A percentile compares a stretch with the other conserved stretches of the same genome.
These are phyloP conservation scores for Isichthys henryi DNA, from an alignment of 2,113 vertebrate species.

Conservation along the genomic window DNA sequence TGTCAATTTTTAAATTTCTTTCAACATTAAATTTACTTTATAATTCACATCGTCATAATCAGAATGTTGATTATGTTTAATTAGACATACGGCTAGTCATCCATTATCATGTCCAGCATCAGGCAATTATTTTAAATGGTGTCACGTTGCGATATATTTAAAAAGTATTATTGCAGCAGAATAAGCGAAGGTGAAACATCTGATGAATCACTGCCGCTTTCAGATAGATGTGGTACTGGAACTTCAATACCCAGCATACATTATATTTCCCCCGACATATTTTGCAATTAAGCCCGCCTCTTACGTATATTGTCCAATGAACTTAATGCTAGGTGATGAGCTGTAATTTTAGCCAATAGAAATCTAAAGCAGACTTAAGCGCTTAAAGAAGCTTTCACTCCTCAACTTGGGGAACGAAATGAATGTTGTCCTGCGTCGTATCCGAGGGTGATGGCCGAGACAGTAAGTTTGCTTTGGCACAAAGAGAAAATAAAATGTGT, in stretches of 20 bases:
- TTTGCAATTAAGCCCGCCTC: neutral
- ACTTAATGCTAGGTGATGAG: neutral
- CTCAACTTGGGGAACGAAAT: neutral
- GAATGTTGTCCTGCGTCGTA: neutral
- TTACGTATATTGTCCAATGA: neutral
- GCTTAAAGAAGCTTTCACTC: neutral
- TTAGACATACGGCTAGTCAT: neutral
- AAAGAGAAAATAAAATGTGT: neutral
- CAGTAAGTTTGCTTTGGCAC: neutral
- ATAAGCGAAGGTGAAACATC: neutral
- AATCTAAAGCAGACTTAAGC: neutral
- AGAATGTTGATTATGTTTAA: neutral
- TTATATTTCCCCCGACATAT: neutral
- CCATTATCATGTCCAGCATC: neutral
- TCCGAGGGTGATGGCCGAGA: neutral
- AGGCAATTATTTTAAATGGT: neutral
- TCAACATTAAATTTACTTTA: neutral
- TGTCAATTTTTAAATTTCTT: neutral
- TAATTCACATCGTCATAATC: neutral
- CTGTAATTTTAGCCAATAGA: neutral
- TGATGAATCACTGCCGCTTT: neutral
- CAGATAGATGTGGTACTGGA: neutral
- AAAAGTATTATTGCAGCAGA: neutral
- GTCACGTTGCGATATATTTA: neutral
- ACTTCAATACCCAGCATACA: slow-evolving; percentile 2